A percentile compares a stretch with the other conserved stretches of the same genome.
Conservation (phyloP, 1,140 invertebrate genomes). For the Drosophila persimilis region DNA sequence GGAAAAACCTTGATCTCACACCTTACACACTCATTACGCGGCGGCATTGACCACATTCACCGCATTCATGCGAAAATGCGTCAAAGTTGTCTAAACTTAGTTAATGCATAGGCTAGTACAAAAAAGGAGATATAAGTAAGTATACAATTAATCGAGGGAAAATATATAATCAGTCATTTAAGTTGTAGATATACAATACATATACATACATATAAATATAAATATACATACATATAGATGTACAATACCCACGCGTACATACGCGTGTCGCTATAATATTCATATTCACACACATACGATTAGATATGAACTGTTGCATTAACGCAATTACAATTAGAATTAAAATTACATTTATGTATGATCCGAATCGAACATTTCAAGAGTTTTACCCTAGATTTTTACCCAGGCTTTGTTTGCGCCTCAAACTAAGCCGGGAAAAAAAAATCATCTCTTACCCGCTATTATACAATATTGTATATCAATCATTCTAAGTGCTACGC, state of each 20-base stretch:
- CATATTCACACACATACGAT: no score
- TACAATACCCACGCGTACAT: conserved; percentile 34
- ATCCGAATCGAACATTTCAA: conserved; percentile 49
- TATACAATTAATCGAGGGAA: conserved; percentile 54
- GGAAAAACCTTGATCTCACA: not conserved
- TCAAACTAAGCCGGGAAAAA: no score
- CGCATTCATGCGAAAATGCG: conserved; percentile 8
- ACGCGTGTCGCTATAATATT: no score
- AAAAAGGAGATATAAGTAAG: conserved; percentile 28
- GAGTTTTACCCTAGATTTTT: conserved; percentile 44
- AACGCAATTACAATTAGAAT: conserved; percentile 19
- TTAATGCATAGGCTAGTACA: conserved; percentile 42
- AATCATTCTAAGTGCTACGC: no score
- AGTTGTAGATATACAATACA: conserved; percentile 69
- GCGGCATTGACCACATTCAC: no score
- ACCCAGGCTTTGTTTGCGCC: conserved; percentile 40
- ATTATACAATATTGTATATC: no score
- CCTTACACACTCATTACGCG: no score
- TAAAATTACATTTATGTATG: conserved; percentile 18
- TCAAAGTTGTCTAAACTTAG: conserved; percentile 36
- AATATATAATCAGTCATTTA: conserved; percentile 81
- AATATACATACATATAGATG: conserved; percentile 48
- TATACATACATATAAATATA: conserved; percentile 50
- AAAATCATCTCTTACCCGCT: no score
- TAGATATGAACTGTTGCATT: not conserved